Evolutionary conservation across 2,797 vertebrate species (phyloP).

Genomic region (Peromyscus aztecus): DNA sequence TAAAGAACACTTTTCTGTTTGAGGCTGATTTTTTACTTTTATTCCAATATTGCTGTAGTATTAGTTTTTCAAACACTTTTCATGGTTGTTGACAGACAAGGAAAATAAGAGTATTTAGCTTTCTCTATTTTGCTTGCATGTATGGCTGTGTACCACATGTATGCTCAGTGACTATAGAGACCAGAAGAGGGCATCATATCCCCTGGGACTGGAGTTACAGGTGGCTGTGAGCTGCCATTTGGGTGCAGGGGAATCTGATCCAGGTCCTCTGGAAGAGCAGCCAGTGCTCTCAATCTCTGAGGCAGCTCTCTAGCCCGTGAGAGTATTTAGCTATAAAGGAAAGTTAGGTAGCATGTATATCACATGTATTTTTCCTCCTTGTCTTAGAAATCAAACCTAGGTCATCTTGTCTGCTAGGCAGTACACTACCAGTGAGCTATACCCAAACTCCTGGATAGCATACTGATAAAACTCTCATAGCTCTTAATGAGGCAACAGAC

Average conservation of each 20-base stretch:
- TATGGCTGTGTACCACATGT: background rate
- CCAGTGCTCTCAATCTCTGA: background rate
- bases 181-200: background rate
- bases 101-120: constrained; percentile 33
- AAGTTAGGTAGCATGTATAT: background rate
- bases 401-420: background rate
- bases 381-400: background rate
- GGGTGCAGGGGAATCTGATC: background rate
- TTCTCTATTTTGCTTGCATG: background rate
- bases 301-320: background rate
- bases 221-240: background rate
- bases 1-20: constrained; percentile 36
- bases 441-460: background rate
- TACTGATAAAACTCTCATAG: constrained; percentile 12
- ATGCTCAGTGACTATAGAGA: background rate
- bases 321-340: background rate
- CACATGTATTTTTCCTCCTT: background rate
- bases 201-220: no score
- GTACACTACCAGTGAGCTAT: background rate
- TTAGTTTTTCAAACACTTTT: constrained; percentile 45
- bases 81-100: constrained; percentile 24
- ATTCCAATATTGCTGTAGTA: background rate
- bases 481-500: constrained; percentile 46
- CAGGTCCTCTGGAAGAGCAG: background rate
- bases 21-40: constrained; percentile 11